Evolutionary conservation across 2,888 invertebrate species (phyloP), one percentile per base, ranked within the genome.

Genomic region (Tryphoninae sp.): DNA sequence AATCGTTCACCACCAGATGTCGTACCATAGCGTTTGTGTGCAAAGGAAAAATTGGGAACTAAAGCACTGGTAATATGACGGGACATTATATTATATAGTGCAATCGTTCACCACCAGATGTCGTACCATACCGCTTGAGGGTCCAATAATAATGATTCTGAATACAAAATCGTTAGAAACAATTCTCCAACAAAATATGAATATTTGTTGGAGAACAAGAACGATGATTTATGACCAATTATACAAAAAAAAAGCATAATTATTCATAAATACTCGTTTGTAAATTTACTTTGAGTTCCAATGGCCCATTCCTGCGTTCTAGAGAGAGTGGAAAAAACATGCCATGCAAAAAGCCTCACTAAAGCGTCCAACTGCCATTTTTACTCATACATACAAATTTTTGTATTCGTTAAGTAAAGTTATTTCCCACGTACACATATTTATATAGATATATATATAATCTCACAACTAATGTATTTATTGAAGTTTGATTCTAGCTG

Each of bases 351-450:
- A 53, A 55, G 58, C 51, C 51, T 69, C 68, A 65, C 19, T 53
- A 19, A 80, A 80, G 53, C 77, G 59, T 72, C 62, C 67, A 80
- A 85, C 85, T 86, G 86, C 84, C 86, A 86, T 81, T 75, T 73
- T 69, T 74, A 65, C 64, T 77, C 73, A 72, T 72, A 61, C 45
- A 62, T 77, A 68, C 71, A 69, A 19, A 7, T 49, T 23, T 53
- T 55, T 78, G 64, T 64, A 77, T 16, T 69, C 75, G 72, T 40
- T 53, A 65, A 78, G 53, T 80, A 55, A 73, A 77, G 62, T 80
- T 73, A 76, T 81, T 73, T 75, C 64, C 76, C 75, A 80, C 22
- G 53, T 61, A 42, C 40, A 23, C 49, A 22, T 68, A 69, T 71
- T 65, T 65, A 40, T 49, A 49, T 49, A n/a, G 3, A 13, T 13